phyloP scores from a whole-genome alignment of 2,113 vertebrate species.

The Cebidichthys violaceus region DNA sequence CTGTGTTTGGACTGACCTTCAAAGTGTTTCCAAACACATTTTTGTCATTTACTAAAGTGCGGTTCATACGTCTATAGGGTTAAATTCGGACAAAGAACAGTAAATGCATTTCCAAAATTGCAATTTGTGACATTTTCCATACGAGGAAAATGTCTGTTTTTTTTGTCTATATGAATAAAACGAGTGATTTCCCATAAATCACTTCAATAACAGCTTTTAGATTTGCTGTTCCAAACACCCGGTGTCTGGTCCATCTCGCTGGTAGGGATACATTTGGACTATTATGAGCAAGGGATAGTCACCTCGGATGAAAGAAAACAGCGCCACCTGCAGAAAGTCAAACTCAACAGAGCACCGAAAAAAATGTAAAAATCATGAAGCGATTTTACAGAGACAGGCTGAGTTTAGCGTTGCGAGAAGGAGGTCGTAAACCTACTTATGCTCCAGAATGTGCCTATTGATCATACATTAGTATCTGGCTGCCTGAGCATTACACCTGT shows the following conservation, averaged over 20 bases:
- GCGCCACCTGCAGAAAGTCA: constrained; percentile 6
- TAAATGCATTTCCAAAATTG: background rate
- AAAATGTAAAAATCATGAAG: background rate
- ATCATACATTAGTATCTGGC: background rate
- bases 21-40: constrained; percentile 3
- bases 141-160: background rate
- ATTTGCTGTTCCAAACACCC: constrained; percentile 6
- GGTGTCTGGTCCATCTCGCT: constrained; percentile 22
- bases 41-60: background rate
- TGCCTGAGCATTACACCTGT: background rate
- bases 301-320: constrained; percentile 3
- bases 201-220: constrained; percentile 1
- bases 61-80: background rate
- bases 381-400: background rate
- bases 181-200: background rate
- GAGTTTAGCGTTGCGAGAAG: background rate
- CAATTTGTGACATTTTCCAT: constrained; percentile 5
- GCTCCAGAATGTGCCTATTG: background rate
- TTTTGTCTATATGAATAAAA: background rate
- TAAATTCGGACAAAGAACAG: background rate
- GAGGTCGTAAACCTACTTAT: background rate
- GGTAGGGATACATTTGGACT: background rate
- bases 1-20: constrained; percentile 48
- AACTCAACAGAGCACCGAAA: background rate
- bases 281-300: background rate